These are phyloP conservation scores for Asteroscopus sphinx DNA, from an alignment of 2,888 invertebrate genomes.

Conservation along the genomic window DNA sequence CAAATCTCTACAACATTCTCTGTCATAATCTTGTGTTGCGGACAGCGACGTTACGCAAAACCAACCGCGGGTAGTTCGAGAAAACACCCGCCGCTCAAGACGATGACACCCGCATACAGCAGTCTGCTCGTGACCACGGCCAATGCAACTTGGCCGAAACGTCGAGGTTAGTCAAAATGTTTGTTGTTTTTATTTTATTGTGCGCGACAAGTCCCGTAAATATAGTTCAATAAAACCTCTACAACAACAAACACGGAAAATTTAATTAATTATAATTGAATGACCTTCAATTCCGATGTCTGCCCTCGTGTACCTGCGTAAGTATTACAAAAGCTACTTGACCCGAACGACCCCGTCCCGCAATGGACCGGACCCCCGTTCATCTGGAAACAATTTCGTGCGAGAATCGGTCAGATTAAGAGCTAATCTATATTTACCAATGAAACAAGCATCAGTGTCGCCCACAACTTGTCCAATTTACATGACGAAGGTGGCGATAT, in stretches of 20 bases:
- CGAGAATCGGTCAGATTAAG: constrained; percentile 77
- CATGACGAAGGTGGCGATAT: constrained; percentile 88
- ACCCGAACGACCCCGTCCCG: constrained; percentile 53
- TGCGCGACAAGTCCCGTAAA: too few species aligned
- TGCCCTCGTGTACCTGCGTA: constrained; percentile 26
- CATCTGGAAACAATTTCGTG: constrained; percentile 75
- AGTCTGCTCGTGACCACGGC: too few species aligned
- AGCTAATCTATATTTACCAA: constrained; percentile 83
- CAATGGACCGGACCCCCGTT: constrained; percentile 51
- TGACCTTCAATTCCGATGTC: constrained; percentile 22
- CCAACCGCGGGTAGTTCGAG: too few species aligned
- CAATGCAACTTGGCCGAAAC: too few species aligned
- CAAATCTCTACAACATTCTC: too few species aligned
- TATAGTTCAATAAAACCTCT: too few species aligned
- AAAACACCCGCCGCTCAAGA: too few species aligned
- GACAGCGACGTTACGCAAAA: too few species aligned
- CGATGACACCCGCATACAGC: too few species aligned
- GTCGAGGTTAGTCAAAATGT: too few species aligned
- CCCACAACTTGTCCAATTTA: constrained; percentile 87
- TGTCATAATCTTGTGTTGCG: too few species aligned
- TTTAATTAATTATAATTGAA: constrained; percentile 40
- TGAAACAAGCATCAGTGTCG: constrained; percentile 83
- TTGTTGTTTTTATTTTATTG: too few species aligned
- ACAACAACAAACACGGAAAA: constrained; percentile 11
- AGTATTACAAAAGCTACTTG: constrained; percentile 59